Base-by-base conservation (phyloP, 2,797 vertebrate species). In the Enteromius argenteus region DNA sequence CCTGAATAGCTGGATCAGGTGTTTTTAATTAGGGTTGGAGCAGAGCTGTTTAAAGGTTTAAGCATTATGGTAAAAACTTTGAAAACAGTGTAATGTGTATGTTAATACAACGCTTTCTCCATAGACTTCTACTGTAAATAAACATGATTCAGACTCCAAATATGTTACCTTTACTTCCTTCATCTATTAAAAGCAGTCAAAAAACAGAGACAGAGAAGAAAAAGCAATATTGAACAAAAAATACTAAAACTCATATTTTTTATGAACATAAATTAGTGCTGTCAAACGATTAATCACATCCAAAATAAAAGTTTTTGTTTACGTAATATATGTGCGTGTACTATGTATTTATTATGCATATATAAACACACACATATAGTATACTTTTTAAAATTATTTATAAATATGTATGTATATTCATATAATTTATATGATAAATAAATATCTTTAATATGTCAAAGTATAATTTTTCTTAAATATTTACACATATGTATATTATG, bases 161-260 rank as follows among this genome's bases (percentile, higher is more conserved):
- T 79, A 14, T 27, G 67, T 93, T 95, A 96, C 95, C 95, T 95
- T 91, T 84, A 94, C 89, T 91, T 96, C 95, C 93, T 94, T 96
- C 94, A 96, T 95, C 97, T 97, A 94, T 53, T 58, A 11, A 92
- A 90, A 91, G 90, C 92, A 91, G 94, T 92, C 90, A 77, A 93
- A 53, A 68, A 14, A 35, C 13, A 82, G 39, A 21, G 84, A 71
- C 15, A 80, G 11, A 76, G n/a, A 79, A 14, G 84, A 49, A 37
- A 17, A 17, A n/a, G 51, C 17, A 64, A 56, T 30, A 32, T 11
- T 23, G n/a, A 21, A 19, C 2, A 9, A 75, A 35, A 44, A 79
- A 11, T 0, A 3, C 44, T 35, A 49, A 5, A 53, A 53, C 13
- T 58, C 21, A 3, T 9, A 17, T 14, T 27, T 62, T 62, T 27